These are phyloP conservation scores for Euura lappo DNA, from an alignment of 1,140 invertebrate species.

Conservation along the genomic window DNA sequence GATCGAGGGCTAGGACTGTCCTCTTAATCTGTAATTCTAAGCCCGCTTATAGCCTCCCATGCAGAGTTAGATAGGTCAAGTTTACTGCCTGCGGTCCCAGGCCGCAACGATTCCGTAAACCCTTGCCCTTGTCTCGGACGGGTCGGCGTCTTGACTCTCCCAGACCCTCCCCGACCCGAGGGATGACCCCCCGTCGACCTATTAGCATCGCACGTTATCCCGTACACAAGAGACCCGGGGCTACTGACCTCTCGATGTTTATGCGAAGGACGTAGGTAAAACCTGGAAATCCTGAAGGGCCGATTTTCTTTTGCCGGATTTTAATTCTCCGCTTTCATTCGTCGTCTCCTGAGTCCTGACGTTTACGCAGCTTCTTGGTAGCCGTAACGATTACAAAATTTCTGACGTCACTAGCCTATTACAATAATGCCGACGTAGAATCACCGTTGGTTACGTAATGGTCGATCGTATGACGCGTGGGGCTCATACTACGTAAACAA, in stretches of 20 bases:
- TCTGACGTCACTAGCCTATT: no score
- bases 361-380: no score
- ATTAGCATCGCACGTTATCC: slow-evolving; percentile 41
- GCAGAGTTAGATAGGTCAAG: slow-evolving; percentile 38
- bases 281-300: no score
- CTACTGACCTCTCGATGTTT: slow-evolving; percentile 44
- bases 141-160: neutral
- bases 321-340: no score
- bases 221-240: slow-evolving; percentile 23
- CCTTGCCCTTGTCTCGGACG: slow-evolving; percentile 37
- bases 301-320: no score
- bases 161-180: slow-evolving; percentile 4
- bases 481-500: no score
- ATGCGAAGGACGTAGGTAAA: neutral
- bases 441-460: no score
- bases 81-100: slow-evolving; percentile 36
- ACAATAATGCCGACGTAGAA: no score
- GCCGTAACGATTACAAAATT: no score
- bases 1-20: no score
- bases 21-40: neutral
- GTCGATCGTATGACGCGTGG: no score
- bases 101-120: slow-evolving; percentile 45
- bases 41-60: neutral
- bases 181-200: slow-evolving; percentile 15
- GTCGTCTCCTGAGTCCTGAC: no score